phyloP scores from a whole-genome alignment of 1,140 invertebrate species.

The Goniozus legneri region DNA sequence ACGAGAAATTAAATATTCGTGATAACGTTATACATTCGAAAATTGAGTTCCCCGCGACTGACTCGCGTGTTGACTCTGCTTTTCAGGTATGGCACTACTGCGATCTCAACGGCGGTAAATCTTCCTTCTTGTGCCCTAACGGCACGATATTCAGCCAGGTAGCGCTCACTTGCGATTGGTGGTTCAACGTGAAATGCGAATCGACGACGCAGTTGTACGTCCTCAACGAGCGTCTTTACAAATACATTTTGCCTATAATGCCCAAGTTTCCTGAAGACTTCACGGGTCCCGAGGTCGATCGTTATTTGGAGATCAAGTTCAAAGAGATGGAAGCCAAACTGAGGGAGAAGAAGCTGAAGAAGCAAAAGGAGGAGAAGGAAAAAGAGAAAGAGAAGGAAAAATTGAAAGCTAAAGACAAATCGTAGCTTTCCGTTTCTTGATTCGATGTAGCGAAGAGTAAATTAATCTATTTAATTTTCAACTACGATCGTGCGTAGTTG shows the following conservation, averaged over 20 bases:
- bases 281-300: conserved; percentile 78
- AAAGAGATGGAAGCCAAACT: conserved; percentile 79
- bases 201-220: conserved; percentile 80
- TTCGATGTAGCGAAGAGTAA: neutral
- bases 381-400: conserved; percentile 35
- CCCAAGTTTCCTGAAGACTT: conserved; percentile 86
- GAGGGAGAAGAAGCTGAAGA: conserved; percentile 49
- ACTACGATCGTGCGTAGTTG: conserved; percentile 16
- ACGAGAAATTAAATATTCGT: conserved; percentile 3
- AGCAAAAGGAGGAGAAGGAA: conserved; percentile 38
- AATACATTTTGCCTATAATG: conserved; percentile 79
- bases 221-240: conserved; percentile 82
- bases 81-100: conserved; percentile 86
- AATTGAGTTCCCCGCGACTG: too few species aligned
- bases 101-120: conserved; percentile 85
- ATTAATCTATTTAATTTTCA: conserved; percentile 17
- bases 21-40: conserved; percentile 1
- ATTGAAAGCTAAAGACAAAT: conserved; percentile 24
- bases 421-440: neutral
- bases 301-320: conserved; percentile 77
- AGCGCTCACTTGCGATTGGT: conserved; percentile 84
- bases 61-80: conserved; percentile 8
- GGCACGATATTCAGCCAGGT: conserved; percentile 89
- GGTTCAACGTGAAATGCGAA: conserved; percentile 85
- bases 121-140: conserved; percentile 86